phyloP scores from a whole-genome alignment of 2,113 vertebrate species.

The Oryzias melastigma region DNA sequence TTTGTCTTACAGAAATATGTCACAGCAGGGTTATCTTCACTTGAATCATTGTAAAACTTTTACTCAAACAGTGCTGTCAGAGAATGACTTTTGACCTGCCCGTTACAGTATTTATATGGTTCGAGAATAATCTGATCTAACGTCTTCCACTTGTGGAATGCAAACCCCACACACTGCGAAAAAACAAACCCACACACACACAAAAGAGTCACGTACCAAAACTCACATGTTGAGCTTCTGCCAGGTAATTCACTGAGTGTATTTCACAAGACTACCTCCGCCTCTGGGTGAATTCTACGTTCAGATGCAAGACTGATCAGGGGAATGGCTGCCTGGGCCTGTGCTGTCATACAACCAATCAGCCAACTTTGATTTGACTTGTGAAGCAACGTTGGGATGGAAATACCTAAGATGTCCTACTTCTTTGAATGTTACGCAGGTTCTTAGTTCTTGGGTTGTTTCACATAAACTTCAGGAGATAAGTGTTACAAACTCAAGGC shows the following conservation, averaged over 20 bases:
- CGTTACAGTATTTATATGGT: no score
- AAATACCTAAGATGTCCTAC: background rate
- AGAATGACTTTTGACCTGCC: no score
- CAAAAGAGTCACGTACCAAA: background rate
- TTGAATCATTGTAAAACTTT: no score
- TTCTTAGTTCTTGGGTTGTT: background rate
- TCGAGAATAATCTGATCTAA: background rate
- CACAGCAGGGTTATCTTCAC: no score
- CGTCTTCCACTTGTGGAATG: background rate
- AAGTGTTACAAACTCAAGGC: background rate
- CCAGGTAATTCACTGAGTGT: background rate
- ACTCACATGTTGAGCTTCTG: background rate
- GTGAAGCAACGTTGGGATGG: background rate
- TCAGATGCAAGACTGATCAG: background rate
- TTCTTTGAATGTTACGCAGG: background rate
- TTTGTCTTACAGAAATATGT: no score
- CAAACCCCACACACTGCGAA: background rate
- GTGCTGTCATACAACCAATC: constrained; percentile 5
- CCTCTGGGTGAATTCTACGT: background rate
- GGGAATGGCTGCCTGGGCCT: background rate
- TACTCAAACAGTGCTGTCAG: no score
- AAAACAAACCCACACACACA: background rate
- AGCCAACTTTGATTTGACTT: background rate
- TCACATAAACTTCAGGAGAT: background rate
- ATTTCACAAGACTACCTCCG: background rate